Evolutionary conservation across 2,113 vertebrate genomes (phyloP), one percentile per base, ranked within the genome.

Genomic region (Chloroceryle aenea): DNA sequence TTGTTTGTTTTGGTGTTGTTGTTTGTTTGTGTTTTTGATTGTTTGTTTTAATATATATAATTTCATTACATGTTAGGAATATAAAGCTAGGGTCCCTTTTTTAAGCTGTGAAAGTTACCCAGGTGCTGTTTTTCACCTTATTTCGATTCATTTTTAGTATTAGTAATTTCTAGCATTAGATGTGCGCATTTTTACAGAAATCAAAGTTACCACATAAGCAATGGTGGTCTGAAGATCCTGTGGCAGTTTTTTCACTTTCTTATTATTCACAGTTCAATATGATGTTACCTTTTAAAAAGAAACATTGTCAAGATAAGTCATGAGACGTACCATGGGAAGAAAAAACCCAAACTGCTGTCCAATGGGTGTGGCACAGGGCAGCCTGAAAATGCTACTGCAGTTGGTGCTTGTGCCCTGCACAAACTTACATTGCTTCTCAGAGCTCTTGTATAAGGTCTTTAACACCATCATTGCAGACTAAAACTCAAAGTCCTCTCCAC

Each of bases 121-220:
- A 59, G 71, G 45, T 53, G 40, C 72, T 85, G 83, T 73, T 82
- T 95, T 85, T 89, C 83, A 80, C 78, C 74, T 87, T 78, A 77
- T 82, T 95, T 96, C 80, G 68, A 6, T 69, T 78, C 1, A 7
- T 52, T 45, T 27, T 64, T 42, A 7, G 7, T 20, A 7, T 22
- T 67, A 52, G 40, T 52, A 73, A 85, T 94, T 78, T 80, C 90
- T 94, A 79, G 81, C 83, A 81, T 80, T 95, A 68, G 71, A 75
- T 79, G 26, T 77, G 68, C 45, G 68, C 45, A 66, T 97, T 95
- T 92, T 90, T 89, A 80, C 81, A 92, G 12, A 15, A 66, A 90
- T 84, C 64, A 40, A 20, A 71, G 89, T 88, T 85, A 45, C 72
- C 62, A 6, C 76, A 9, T 14, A 56, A 80, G 18, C 88, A 90